phyloP scores from a whole-genome alignment of 1,140 invertebrate genomes.

The Cotesia typhae region DNA sequence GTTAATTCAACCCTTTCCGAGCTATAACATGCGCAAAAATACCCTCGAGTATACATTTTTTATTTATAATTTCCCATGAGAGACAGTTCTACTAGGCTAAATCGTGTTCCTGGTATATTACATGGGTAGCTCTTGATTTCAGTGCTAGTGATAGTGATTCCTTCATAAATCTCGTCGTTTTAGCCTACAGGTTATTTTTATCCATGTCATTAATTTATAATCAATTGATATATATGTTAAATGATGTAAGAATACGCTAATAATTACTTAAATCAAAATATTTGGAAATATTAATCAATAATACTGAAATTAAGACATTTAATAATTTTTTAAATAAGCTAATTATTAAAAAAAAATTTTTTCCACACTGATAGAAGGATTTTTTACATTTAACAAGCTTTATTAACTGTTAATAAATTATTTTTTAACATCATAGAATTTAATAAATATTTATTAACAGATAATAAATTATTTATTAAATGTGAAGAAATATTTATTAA shows the following conservation, averaged over 20 bases:
- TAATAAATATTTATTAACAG: too few relatives aligned
- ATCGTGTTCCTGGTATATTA: background rate
- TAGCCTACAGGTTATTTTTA: background rate
- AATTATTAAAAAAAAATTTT: too few relatives aligned
- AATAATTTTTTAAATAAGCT: too few relatives aligned
- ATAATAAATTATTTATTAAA: too few relatives aligned
- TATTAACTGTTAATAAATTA: too few relatives aligned
- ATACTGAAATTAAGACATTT: too few relatives aligned
- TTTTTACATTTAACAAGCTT: too few relatives aligned
- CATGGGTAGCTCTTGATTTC: background rate
- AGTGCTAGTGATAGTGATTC: conserved; percentile 24
- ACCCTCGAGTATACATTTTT: conserved; percentile 18
- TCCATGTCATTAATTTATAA: background rate
- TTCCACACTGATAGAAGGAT: too few relatives aligned
- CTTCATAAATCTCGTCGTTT: background rate
- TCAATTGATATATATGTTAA: background rate
- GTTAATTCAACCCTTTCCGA: background rate
- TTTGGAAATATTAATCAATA: too few relatives aligned
- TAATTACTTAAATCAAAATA: background rate
- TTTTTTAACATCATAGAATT: too few relatives aligned
- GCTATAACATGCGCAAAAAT: background rate
- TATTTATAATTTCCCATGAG: conserved; percentile 35
- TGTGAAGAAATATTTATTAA: too few relatives aligned
- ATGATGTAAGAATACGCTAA: background rate
- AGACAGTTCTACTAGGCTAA: background rate